Conservation (phyloP, 2,888 invertebrate species). For the Netelia virgata region DNA sequence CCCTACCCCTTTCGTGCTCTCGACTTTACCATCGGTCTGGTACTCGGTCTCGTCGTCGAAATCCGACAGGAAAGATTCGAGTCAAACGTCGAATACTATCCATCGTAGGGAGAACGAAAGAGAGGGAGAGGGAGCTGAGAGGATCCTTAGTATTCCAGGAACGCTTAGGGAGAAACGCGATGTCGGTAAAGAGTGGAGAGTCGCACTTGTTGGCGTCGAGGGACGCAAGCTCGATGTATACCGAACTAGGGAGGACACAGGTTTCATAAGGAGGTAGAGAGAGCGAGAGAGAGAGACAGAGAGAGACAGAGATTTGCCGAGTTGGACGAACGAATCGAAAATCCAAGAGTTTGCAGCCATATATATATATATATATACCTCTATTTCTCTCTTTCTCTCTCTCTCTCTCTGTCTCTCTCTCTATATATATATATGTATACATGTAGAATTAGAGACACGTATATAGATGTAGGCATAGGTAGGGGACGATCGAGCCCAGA, state of each 20-base stretch:
- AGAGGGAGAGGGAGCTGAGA: constrained; percentile 12
- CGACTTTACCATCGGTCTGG: constrained; percentile 16
- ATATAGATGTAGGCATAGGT: constrained; percentile 67
- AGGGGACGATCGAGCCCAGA: constrained; percentile 78
- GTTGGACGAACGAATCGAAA: constrained; percentile 33
- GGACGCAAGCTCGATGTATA: constrained; percentile 73
- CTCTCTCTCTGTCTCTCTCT: background rate
- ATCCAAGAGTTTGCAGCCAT: constrained; percentile 20
- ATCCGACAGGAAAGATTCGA: constrained; percentile 53
- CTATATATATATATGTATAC: background rate
- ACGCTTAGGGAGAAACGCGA: constrained; percentile 77
- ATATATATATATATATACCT: background rate
- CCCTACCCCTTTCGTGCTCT: background rate
- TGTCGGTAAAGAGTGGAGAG: constrained; percentile 84
- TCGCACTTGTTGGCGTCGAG: constrained; percentile 83
- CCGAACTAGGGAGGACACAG: background rate
- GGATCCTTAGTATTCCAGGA: constrained; percentile 80
- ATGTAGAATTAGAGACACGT: constrained; percentile 20
- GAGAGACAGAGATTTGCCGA: constrained; percentile 10
- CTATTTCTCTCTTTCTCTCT: background rate
- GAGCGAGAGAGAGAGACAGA: constrained; percentile 32
- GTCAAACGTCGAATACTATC: constrained; percentile 35
- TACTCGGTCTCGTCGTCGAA: constrained; percentile 38
- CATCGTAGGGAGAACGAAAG: background rate
- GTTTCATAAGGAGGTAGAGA: constrained; percentile 42